Conservation (phyloP, 2,888 invertebrate genomes). For the Diarsia rubi region DNA sequence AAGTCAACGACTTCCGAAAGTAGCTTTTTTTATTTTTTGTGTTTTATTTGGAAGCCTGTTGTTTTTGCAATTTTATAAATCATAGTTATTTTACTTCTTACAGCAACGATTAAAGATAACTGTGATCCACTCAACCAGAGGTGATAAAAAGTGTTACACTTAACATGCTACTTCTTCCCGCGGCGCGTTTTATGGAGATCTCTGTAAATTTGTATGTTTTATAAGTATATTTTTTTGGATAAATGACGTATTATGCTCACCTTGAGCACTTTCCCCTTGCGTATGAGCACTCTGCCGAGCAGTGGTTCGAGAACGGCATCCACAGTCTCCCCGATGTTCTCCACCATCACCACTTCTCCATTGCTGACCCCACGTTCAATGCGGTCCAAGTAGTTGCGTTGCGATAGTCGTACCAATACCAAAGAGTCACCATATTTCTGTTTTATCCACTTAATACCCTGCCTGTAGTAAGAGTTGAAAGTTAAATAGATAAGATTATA, state of each 20-base stretch:
- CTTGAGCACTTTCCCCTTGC: conserved; percentile 95
- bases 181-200: too few species aligned
- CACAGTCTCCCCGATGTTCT: conserved; percentile 97
- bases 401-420: conserved; percentile 94
- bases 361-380: conserved; percentile 94
- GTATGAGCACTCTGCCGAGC: conserved; percentile 96
- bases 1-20: too few species aligned
- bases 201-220: not conserved
- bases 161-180: too few species aligned
- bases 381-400: conserved; percentile 95
- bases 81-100: too few species aligned
- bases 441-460: conserved; percentile 99
- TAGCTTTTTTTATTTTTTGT: too few species aligned
- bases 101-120: not conserved
- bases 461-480: conserved; percentile 81
- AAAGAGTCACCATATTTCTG: conserved; percentile 94
- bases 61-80: too few species aligned
- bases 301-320: conserved; percentile 98
- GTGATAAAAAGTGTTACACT: not conserved
- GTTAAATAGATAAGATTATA: not conserved
- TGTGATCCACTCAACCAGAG: not conserved
- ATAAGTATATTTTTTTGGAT: not conserved
- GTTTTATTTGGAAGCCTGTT: too few species aligned
- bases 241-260: conserved; percentile 68
- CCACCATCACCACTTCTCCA: conserved; percentile 95